phyloP scores from a whole-genome alignment of 2,888 invertebrate species.

The Caenorhabditis imperialis region DNA sequence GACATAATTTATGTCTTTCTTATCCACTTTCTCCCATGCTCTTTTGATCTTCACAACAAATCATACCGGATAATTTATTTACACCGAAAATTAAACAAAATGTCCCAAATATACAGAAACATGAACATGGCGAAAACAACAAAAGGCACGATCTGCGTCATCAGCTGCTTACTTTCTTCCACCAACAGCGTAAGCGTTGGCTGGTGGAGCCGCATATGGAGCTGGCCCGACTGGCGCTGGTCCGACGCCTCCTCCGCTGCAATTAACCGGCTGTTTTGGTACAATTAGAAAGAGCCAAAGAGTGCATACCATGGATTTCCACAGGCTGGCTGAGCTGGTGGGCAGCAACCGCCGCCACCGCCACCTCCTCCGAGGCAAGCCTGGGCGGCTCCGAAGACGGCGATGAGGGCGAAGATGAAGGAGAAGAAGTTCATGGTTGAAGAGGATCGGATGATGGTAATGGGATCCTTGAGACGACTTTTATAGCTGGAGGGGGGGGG shows the following conservation, averaged over 20 bases:
- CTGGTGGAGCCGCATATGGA: slow-evolving; percentile 14
- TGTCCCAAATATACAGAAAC: slow-evolving; percentile 38
- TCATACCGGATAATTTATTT: too few species aligned
- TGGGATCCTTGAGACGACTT: slow-evolving; percentile 11
- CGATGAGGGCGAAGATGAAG: slow-evolving; percentile 30
- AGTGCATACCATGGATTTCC: slow-evolving; percentile 51
- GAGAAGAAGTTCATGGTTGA: too few species aligned
- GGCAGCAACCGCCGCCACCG: slow-evolving; percentile 57
- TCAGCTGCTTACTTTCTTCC: slow-evolving; percentile 20
- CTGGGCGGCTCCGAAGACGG: slow-evolving; percentile 42
- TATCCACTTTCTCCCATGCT: too few species aligned
- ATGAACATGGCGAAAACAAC: slow-evolving; percentile 17
- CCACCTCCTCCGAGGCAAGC: slow-evolving; percentile 39
- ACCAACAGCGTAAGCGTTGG: slow-evolving; percentile 34
- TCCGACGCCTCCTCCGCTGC: slow-evolving; percentile 43
- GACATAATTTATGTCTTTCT: too few species aligned
- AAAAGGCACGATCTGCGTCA: slow-evolving; percentile 15
- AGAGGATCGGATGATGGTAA: not conserved
- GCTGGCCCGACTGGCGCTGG: slow-evolving; percentile 40
- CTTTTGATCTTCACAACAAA: too few species aligned
- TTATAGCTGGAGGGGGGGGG: slow-evolving; percentile 23
- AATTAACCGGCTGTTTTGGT: not conserved
- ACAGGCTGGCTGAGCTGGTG: slow-evolving; percentile 52
- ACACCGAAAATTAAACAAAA: slow-evolving; percentile 29
- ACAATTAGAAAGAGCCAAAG: not conserved